phyloP scores from a whole-genome alignment of 2,113 vertebrate species.

The Neotoma lepida region DNA sequence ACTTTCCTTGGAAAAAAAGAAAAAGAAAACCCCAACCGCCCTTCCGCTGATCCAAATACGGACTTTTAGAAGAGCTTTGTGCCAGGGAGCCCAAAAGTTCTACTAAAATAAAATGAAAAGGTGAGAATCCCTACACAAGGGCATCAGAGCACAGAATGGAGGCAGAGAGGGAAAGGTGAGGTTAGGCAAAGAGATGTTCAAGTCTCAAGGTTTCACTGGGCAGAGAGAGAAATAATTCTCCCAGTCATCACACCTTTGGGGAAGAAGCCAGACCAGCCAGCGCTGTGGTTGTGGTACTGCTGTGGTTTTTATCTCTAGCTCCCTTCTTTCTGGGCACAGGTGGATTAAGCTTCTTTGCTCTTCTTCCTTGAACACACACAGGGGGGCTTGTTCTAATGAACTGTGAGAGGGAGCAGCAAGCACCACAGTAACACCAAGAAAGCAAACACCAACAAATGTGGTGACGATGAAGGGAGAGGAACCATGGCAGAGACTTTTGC shows the following conservation, averaged over 20 bases:
- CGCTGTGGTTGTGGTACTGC: neutral
- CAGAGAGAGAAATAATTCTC: neutral
- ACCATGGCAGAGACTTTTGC: no score
- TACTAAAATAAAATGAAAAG: neutral
- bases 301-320: neutral
- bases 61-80: neutral
- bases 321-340: neutral
- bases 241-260: neutral
- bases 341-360: neutral
- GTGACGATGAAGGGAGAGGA: neutral
- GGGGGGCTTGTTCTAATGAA: neutral
- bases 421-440: neutral
- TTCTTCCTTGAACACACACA: neutral
- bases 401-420: neutral
- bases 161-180: neutral
- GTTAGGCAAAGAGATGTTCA: neutral
- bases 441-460: neutral
- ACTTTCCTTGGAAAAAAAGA: neutral
- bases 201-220: neutral
- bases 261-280: neutral
- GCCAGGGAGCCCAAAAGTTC: neutral
- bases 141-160: neutral
- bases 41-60: neutral
- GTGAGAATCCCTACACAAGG: slow-evolving; percentile 14
- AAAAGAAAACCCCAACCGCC: neutral